A percentile compares a stretch with the other conserved stretches of the same genome.
Evolutionary conservation across 1,140 invertebrate genomes (phyloP).

Genomic region (Bicyclus anynana): DNA sequence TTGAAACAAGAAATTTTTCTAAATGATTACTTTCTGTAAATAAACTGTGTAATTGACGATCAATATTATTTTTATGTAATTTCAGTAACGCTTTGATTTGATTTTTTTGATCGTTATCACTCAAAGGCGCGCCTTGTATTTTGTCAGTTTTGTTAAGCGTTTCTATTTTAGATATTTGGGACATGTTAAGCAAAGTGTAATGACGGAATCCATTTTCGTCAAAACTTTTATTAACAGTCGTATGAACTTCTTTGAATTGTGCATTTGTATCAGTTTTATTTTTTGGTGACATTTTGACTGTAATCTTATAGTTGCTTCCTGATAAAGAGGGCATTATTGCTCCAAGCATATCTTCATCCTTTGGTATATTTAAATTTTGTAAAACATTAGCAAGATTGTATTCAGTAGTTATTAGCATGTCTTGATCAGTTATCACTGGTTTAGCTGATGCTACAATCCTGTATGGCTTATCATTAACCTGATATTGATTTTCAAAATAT

Average conservation of each 20-base stretch:
- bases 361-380: conserved; percentile 19
- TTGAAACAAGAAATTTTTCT: conserved; percentile 9
- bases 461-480: conserved; percentile 5
- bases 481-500: conserved; percentile 6
- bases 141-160: conserved; percentile 35
- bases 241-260: conserved; percentile 63
- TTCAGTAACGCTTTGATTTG: conserved; percentile 17
- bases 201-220: conserved; percentile 54
- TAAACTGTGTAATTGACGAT: conserved; percentile 16
- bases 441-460: conserved; percentile 21
- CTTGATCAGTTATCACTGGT: neutral
- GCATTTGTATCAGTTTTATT: conserved; percentile 34
- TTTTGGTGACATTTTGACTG: conserved; percentile 57
- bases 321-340: conserved; percentile 30
- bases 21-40: conserved; percentile 18
- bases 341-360: conserved; percentile 40
- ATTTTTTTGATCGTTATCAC: conserved; percentile 3
- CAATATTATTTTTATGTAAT: conserved; percentile 21
- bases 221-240: conserved; percentile 59
- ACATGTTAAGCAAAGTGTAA: conserved; percentile 54
- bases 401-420: conserved; percentile 4
- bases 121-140: neutral
- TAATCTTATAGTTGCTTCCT: conserved; percentile 48
- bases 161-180: conserved; percentile 61
- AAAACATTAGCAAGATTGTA: neutral